A percentile compares a stretch with the other conserved stretches of the same genome.
These are phyloP conservation scores for Hanleya hanleyi DNA, from an alignment of 2,888 invertebrate genomes.

Conservation along the genomic window DNA sequence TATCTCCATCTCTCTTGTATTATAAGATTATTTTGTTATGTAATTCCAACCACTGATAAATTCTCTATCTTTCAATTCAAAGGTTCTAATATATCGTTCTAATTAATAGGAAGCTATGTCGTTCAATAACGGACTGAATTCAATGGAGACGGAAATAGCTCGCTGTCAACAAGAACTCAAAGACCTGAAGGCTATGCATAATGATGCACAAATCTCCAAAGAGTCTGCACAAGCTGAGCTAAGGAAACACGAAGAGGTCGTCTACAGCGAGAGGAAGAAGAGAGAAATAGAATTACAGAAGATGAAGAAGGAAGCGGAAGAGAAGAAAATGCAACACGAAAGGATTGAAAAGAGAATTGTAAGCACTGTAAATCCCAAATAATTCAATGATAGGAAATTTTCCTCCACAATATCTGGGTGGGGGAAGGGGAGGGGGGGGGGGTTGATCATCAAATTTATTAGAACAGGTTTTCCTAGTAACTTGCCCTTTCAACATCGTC, in stretches of 20 bases:
- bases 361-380: no score
- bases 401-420: no score
- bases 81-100: no score
- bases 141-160: slow-evolving; percentile 70
- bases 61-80: no score
- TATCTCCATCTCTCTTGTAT: no score
- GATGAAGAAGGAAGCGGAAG: slow-evolving; percentile 73
- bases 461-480: no score
- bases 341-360: slow-evolving; percentile 70
- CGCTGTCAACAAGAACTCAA: slow-evolving; percentile 61
- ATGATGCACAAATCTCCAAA: slow-evolving; percentile 69
- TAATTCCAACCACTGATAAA: no score
- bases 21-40: no score
- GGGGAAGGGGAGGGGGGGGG: no score
- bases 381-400: no score
- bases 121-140: slow-evolving; percentile 68
- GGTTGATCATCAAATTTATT: no score
- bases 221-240: slow-evolving; percentile 69
- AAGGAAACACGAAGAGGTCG: slow-evolving; percentile 67
- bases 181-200: slow-evolving; percentile 68
- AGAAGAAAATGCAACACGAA: slow-evolving; percentile 72
- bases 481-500: no score
- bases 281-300: slow-evolving; percentile 71
- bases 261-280: slow-evolving; percentile 69
- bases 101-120: slow-evolving; percentile 70